A percentile compares a stretch with the other conserved stretches of the same genome.
phyloP scores from a whole-genome alignment of 2,113 vertebrate genomes.

The Onychorhynchus coronatus region DNA sequence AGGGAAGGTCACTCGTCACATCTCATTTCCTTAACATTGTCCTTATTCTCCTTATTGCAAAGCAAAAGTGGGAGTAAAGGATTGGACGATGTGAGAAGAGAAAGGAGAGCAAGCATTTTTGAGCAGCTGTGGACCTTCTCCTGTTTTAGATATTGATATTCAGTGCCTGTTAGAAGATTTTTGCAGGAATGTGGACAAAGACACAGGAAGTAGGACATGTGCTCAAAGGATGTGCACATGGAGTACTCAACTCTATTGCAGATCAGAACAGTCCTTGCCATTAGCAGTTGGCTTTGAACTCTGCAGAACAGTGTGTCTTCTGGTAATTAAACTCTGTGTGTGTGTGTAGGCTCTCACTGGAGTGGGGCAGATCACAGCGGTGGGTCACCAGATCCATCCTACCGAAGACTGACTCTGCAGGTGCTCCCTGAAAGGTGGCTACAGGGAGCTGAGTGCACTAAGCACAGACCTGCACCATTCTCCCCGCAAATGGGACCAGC shows the following conservation, averaged over 20 bases:
- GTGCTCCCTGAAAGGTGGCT: not conserved
- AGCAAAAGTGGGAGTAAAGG: not conserved
- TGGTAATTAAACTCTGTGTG: not conserved
- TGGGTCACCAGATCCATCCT: not conserved
- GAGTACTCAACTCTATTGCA: not conserved
- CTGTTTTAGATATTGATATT: not conserved
- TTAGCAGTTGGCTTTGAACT: not conserved
- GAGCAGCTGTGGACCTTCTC: not conserved
- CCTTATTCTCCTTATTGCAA: not conserved
- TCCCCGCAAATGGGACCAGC: not conserved
- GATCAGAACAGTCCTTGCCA: not conserved
- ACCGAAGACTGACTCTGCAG: not conserved
- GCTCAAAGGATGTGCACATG: not conserved
- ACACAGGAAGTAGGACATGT: not conserved
- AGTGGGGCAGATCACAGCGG: not conserved
- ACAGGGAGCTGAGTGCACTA: not conserved
- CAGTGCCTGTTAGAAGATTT: not conserved
- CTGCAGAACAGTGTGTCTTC: not conserved
- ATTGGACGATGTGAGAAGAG: not conserved
- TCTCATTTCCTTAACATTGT: slow-evolving; percentile 23
- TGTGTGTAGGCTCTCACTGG: not conserved
- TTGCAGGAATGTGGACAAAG: not conserved
- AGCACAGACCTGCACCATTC: not conserved
- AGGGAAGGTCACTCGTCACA: slow-evolving; percentile 21
- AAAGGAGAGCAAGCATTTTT: not conserved